Base-by-base conservation (phyloP, 1,140 invertebrate species). In the Eupristina koningsbergeri region DNA sequence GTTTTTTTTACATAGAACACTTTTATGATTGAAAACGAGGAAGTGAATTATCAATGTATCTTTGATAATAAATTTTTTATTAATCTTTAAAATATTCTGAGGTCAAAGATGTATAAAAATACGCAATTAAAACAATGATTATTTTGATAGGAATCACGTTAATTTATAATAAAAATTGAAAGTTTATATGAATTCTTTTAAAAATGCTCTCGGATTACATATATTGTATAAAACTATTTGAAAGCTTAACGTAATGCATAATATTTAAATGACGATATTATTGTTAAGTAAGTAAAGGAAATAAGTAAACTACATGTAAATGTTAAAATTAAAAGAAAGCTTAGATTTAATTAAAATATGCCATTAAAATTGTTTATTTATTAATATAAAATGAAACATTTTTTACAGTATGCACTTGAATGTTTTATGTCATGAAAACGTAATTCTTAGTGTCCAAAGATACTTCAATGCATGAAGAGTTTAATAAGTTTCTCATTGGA, bases 401-500 rank as follows among this genome's bases (percentile, higher is more conserved):
- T n/a, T 7, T 29, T 71, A 36, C 67, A 50, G 17, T 13, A 71
- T 8, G 29, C 22, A 75, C 39, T 81, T 61, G 47, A 63, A 31
- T 34, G 13, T 34, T 75, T 31, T 39, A 29, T 15, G 39, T 81
- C n/a, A 75, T n/a, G 26, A 61, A 78, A 31, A 81, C 39, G 34
- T 81, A 74, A 81, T 36, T 34, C 9, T 67, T 74, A n/a, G n/a
- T 58, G 31, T 73, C 5, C 45, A 73, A 34, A 29, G 39, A 77
- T 69, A 53, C 61, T 77, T 76, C 58, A 69, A 69, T 53, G 22
- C 45, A 53, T 53, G 29, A 76, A 47, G 45, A 82, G 47, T 31
- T 61, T 67, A 76, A 64, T 34, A 31, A 69, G 41, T 41, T 76
- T 82, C 58, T 76, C 58, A 82, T 82, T 82, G 61, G 77, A 76